Evolutionary conservation across 2,888 invertebrate species (phyloP), one percentile per base, ranked within the genome.

Genomic region (Metellina segmentata): DNA sequence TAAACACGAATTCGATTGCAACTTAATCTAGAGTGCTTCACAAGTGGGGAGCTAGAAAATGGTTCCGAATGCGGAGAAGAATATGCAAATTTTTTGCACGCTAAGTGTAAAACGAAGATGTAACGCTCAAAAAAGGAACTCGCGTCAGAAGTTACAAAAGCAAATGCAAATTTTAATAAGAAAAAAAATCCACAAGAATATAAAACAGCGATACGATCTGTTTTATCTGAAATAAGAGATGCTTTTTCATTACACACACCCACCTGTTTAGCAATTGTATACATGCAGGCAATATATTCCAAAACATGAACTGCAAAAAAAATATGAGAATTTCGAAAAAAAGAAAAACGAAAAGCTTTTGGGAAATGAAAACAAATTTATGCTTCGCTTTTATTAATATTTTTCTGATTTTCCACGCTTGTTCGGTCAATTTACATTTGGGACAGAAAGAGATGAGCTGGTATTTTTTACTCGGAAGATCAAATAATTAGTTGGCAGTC

Each of bases 21-120:
- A 85, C 75, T 34, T 48, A 34, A 69, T 49, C 52, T 8, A 6
- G 34, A 34, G 34, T 2, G 34, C 34, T 34, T 34, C 34, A 4
- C 34, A 34, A 34, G 34, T 34, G 34, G 34, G 34, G 34, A 4
- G 34, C 34, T 34, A 34, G 34, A 34, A 34, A 34, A 34, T 34
- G 34, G 34, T 34, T 34, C 34, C 34, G 4, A 34, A 1, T 34
- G 34, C 34, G 1, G 34, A 34, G 61, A 16, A 77, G 48, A 61
- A 88, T 81, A 88, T 88, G 88, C 69, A 71, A 88, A 88, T 88
- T 74, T 81, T 88, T 69, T 0, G 20, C 51, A 48, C 49, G 19
- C 52, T 48, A 75, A 34, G 51, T 82, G 34, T 72, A n/a, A 49
- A 72, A 82, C 52, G 16, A 75, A 75, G 19, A 75, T 9, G 34